Evolutionary conservation across 2,797 vertebrate genomes (phyloP), one percentile per base, ranked within the genome.

Genomic region (Malurus splendens): DNA sequence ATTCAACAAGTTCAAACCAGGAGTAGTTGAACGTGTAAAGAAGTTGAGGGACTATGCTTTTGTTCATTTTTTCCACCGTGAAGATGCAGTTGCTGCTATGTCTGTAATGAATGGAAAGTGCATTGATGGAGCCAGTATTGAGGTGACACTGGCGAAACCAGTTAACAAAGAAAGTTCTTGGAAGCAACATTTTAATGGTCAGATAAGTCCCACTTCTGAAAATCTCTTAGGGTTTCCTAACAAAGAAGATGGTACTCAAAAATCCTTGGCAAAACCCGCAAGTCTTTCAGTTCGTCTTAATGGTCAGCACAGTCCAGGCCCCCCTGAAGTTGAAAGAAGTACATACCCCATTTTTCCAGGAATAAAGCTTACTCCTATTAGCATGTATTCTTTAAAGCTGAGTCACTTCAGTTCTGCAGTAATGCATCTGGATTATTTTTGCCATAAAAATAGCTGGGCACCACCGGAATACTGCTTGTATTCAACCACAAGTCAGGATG

Each of bases 1-100:
- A 96, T 99, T 99, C 95, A 99, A 98, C 57, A 95, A 96, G 71
- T 97, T 98, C 94, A 98, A 98, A 68, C 98, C 98, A 14, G 98
- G 98, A 82, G 94, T 96, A 9, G 98, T 99, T 92, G 98, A 99
- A 89, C 98, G 98, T 12, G 98, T 99, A 7, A 99, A 99, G 96
- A 99, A 99, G 95, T 96, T 99, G 87, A 97, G 97, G 18, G 98
- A 99, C 96, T 99, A 99, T 90, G 99, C 98, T 87, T 99, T 99
- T 95, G 90, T 99, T 91, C 99, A 99, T 95, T 99, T 98, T 97
- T 98, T 97, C 93, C 96, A 95, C 83, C 98, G 98, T 17, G 98
- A 98, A 33, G 99, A 99, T 94, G 98, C 99, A 71, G 56, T 99
- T 59, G 71, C 97, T 22, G 98, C 98, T 14, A 97, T 99, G 92